Percentiles rank a stretch among this genome's conserved stretches.
Evolutionary conservation across 2,113 vertebrate species (phyloP).

Genomic region (Ptychochromis oligacanthus): DNA sequence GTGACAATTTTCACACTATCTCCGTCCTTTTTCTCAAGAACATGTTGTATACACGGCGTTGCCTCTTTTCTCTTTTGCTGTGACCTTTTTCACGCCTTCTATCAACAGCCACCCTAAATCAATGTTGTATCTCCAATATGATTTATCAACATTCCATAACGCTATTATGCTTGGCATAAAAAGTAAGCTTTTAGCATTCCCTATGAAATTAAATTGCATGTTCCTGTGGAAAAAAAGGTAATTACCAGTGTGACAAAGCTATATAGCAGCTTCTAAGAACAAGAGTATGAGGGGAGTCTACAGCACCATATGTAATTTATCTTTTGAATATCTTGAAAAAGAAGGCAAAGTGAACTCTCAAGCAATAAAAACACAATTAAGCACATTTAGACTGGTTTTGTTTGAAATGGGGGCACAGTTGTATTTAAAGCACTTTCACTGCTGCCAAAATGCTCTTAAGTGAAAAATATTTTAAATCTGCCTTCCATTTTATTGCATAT

Average conservation of each 20-base stretch:
- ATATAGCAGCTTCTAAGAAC: slow-evolving; percentile 5
- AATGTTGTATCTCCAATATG: not conserved
- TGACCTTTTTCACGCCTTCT: slow-evolving; percentile 30
- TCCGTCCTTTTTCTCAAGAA: slow-evolving; percentile 45
- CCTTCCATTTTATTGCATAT: not conserved
- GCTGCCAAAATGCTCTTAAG: not conserved
- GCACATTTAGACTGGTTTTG: not conserved
- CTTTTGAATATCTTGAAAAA: not conserved
- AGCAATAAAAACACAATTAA: not conserved
- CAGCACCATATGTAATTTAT: not conserved
- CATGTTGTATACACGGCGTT: slow-evolving; percentile 10
- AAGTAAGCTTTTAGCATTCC: slow-evolving; percentile 3
- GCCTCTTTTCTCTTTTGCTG: not conserved
- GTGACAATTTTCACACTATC: slow-evolving; percentile 50
- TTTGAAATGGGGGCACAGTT: not conserved
- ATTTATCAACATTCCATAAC: slow-evolving; percentile 44
- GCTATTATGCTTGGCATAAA: not conserved
- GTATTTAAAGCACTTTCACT: not conserved
- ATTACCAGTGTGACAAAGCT: not conserved
- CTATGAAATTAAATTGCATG: slow-evolving; percentile 21
- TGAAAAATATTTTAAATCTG: not conserved
- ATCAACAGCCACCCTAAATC: slow-evolving; percentile 19
- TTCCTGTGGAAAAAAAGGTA: slow-evolving; percentile 22
- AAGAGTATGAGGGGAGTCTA: not conserved
- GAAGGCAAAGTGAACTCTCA: not conserved